Percentiles rank a stretch among this genome's conserved stretches.
phyloP scores from a whole-genome alignment of 1,140 invertebrate genomes.

The Calosoma granatense region DNA sequence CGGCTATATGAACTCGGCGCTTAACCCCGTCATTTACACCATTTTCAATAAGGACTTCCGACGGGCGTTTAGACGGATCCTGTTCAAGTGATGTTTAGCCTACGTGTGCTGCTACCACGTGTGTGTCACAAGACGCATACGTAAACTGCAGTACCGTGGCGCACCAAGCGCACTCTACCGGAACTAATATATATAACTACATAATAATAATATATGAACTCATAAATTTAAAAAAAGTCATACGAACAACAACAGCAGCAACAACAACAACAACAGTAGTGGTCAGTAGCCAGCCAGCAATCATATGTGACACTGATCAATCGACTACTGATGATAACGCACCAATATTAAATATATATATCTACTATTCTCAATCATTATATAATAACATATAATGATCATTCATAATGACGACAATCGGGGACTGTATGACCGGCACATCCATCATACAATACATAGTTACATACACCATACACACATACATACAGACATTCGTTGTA shows the following conservation, averaged over 20 bases:
- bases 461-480: no score
- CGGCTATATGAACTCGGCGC: slow-evolving; percentile 96
- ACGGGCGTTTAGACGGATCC: slow-evolving; percentile 85
- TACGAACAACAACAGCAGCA: no score
- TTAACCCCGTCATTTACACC: slow-evolving; percentile 97
- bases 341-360: background rate
- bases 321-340: slow-evolving; percentile 37
- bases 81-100: slow-evolving; percentile 85
- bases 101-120: slow-evolving; percentile 59
- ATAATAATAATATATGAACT: no score
- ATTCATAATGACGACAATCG: background rate
- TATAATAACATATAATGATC: background rate
- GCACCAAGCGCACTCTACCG: slow-evolving; percentile 40
- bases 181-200: slow-evolving; percentile 22
- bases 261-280: background rate
- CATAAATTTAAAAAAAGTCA: no score
- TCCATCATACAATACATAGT: background rate
- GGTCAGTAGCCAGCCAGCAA: slow-evolving; percentile 6
- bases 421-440: background rate
- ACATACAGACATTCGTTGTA: slow-evolving; percentile 3
- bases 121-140: slow-evolving; percentile 47
- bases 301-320: slow-evolving; percentile 36
- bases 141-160: slow-evolving; percentile 45
- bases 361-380: no score
- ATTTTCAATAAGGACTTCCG: slow-evolving; percentile 99